Evolutionary conservation across 2,797 vertebrate species (phyloP), one percentile per base, ranked within the genome.

Genomic region (Notoglanidium macrostoma): DNA sequence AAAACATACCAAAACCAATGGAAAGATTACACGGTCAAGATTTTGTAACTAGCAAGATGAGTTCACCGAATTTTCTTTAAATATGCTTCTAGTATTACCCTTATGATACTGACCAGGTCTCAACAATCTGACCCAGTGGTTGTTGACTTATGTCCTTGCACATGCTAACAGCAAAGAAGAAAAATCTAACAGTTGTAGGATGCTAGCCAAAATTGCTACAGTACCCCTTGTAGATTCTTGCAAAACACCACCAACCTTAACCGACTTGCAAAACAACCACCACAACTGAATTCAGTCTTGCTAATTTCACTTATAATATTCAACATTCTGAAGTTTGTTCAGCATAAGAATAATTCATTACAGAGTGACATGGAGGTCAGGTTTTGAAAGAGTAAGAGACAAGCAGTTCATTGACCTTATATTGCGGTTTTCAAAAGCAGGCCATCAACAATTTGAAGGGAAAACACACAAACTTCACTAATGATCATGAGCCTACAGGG

Each of bases 391-490:
- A 54, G 29, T 49, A 51, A n/a, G 17, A 26, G 61, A 55, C 5
- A 19, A 63, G 79, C 70, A 59, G 76, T 44, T 5, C 83, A 32
- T 55, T 61, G 73, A 89, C 51, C 86, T 76, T 14, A 70, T 87
- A 84, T 51, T 23, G 32, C 40, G 51, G 26, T 87, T 51, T 72
- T 83, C 57, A 89, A 88, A 80, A 72, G 73, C 73, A 89, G 86
- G 86, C 73, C 67, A 80, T 55, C 26, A 17, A 14, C 14, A 1
- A 15, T 76, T 29, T 77, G n/a, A 8, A 29, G 6, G 21, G 7
- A 54, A 54, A 54, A 8, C 26, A 26, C 4, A 23, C 19, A 74
- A 46, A 10, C 26, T 51, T 46, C 40, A 46, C 1, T 46, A 49
- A 5, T 46, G 40, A 73, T 46, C 21, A 51, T 51, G 6, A 29